Conservation (phyloP, 2,797 vertebrate genomes). For the Aplochiton taeniatus region DNA sequence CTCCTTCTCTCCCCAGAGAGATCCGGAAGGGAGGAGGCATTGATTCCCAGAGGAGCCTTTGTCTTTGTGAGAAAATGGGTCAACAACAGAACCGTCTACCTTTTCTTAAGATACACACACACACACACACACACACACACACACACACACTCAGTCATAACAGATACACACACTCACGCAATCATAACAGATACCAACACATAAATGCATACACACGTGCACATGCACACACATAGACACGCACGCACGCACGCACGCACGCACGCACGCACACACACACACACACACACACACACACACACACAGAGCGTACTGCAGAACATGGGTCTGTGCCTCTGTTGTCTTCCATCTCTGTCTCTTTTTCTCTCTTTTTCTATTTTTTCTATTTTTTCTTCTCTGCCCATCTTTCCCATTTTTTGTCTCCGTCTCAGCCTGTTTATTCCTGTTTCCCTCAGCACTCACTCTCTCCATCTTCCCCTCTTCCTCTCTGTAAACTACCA, state of each 20-base stretch:
- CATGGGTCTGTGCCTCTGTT: background rate
- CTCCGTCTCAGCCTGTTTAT: too few species aligned
- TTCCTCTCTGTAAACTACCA: too few species aligned
- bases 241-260: background rate
- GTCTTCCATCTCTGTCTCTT: too few species aligned
- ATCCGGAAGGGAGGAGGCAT: constrained; percentile 28
- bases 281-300: constrained; percentile 6
- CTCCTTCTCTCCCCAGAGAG: constrained; percentile 42
- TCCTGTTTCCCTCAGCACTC: too few species aligned
- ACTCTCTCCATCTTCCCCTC: too few species aligned
- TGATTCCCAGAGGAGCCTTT: constrained; percentile 36
- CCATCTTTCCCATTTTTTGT: too few species aligned
- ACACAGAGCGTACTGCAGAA: constrained; percentile 8
- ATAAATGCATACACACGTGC: constrained; percentile 16
- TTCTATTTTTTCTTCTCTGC: too few species aligned
- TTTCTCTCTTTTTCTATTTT: too few species aligned
- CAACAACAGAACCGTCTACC: constrained; percentile 51
- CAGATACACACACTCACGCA: background rate
- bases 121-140: constrained; percentile 1
- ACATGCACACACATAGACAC: constrained; percentile 8
- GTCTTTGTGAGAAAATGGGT: constrained; percentile 64
- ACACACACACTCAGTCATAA: background rate
- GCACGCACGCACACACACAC: constrained; percentile 6
- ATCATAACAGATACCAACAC: background rate
- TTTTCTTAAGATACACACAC: constrained; percentile 25